Percentiles rank a stretch among this genome's conserved stretches.
Conservation (phyloP, 2,888 invertebrate genomes). For the Meliscaeva auricollis region DNA sequence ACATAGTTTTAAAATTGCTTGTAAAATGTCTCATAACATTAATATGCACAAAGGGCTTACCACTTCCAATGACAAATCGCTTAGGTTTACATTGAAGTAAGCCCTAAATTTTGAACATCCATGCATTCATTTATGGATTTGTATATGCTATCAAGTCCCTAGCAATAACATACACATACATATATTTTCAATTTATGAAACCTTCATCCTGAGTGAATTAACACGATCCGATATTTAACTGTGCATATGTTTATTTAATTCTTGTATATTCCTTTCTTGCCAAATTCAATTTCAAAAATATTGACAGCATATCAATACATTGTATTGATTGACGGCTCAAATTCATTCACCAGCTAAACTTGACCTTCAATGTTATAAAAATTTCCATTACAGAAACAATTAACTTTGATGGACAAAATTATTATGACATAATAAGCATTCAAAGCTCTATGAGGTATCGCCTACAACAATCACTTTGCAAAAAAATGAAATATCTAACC, state of each 20-base stretch:
- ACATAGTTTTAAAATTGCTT: no score
- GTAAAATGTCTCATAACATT: background rate
- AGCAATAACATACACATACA: no score
- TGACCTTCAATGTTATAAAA: background rate
- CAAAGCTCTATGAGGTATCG: background rate
- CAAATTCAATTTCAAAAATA: background rate
- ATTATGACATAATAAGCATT: background rate
- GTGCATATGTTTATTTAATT: no score
- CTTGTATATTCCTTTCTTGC: no score
- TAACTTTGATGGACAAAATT: constrained; percentile 5
- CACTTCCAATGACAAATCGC: background rate
- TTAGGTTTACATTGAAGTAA: no score
- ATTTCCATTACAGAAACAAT: constrained; percentile 3
- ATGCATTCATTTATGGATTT: no score
- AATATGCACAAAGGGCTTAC: background rate
- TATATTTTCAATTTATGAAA: no score
- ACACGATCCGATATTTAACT: no score
- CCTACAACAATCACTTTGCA: background rate
- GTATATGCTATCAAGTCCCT: no score
- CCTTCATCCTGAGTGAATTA: no score
- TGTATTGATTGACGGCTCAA: background rate
- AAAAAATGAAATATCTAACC: background rate
- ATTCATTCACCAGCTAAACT: background rate
- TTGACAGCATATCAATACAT: background rate
- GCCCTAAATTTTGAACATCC: no score